Evolutionary conservation across 30 jellyfish, hydroid and myxozoan genomes (phyloP), one percentile per base, ranked within the genome.

Genomic region (Aurelia sp.): DNA sequence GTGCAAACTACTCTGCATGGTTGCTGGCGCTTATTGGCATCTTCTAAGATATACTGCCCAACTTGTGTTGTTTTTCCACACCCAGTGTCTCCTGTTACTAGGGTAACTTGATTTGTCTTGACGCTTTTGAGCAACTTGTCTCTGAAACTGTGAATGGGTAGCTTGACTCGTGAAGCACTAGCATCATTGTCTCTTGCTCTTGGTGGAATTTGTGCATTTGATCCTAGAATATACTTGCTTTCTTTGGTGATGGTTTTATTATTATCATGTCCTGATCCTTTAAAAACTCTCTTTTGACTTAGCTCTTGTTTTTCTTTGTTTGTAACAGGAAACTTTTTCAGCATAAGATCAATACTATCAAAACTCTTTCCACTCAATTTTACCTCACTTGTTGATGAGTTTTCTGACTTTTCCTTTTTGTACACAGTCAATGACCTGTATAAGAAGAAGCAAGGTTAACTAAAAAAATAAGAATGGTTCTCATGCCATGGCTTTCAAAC

Each of bases 21-120:
- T 66, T 58, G 87, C 66, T 84, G 85, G 6, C 81, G 78, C 72
- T 75, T 66, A 1, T 64, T 35, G 10, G 86, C 89, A 53, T 84
- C 91, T 44, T 90, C 97, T 19, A 90, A 62, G 15, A 90, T 75
- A 52, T 64, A 90, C 73, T 90, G 91, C n/a, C 89, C 92, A 20
- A 90, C 97, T 73, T 90, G 97, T 4, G 97, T 89, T 13, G 97
- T 89, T 73, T 89, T 89, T 31, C 97, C 97, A 66, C 92, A 89
- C 16, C 97, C 97, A 19, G 97, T 89, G 31, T 89, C 97, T 13
- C 97, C 97, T 13, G 90, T 79, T 0, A 89, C 79, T 17, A 89
- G 70, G 0, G 71, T 69, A 16, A 89, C 97, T 74, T 89, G 97
- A 62, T 81, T 89, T 65, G 76, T 55, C 20, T 76, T 80, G 11